phyloP scores from a whole-genome alignment of 1,140 invertebrate genomes.

The Araneus ventricosus region DNA sequence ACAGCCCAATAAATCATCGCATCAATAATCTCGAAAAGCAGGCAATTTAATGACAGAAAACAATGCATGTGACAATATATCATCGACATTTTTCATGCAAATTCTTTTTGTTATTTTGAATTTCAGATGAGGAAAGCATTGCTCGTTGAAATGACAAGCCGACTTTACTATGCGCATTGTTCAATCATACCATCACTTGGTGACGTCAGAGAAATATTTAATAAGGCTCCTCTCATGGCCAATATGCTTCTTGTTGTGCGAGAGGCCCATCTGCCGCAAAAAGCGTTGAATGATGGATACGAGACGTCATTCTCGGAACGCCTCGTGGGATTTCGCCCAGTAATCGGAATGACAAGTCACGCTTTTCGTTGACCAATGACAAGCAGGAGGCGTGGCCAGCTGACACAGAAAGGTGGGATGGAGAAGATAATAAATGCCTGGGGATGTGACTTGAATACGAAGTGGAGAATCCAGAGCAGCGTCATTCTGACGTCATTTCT shows the following conservation, averaged over 20 bases:
- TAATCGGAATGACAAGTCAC: conserved; percentile 68
- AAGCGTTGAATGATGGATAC: conserved; percentile 48
- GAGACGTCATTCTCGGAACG: conserved; percentile 23
- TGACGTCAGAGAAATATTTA: conserved; percentile 1
- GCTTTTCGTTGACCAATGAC: conserved; percentile 57
- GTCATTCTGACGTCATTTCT: conserved; percentile 1
- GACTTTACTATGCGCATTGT: no score
- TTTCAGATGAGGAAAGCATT: no score
- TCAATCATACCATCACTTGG: no score
- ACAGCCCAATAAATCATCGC: not conserved
- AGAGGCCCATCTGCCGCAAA: not conserved
- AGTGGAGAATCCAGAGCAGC: not conserved
- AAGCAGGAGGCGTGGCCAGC: conserved; percentile 41
- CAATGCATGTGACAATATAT: no score
- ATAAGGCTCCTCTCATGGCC: not conserved
- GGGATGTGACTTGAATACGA: conserved; percentile 22
- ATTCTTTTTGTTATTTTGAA: no score
- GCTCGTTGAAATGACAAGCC: no score
- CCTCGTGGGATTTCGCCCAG: conserved; percentile 26
- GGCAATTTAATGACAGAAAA: no score
- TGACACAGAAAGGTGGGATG: conserved; percentile 67
- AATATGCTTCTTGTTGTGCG: not conserved
- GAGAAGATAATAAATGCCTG: conserved; percentile 37
- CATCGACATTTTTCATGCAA: no score
- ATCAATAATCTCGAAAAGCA: not conserved